These are phyloP conservation scores for Zoanthus solanderi DNA, from an alignment of 92 coral and sea anemone genomes.

Conservation along the genomic window DNA sequence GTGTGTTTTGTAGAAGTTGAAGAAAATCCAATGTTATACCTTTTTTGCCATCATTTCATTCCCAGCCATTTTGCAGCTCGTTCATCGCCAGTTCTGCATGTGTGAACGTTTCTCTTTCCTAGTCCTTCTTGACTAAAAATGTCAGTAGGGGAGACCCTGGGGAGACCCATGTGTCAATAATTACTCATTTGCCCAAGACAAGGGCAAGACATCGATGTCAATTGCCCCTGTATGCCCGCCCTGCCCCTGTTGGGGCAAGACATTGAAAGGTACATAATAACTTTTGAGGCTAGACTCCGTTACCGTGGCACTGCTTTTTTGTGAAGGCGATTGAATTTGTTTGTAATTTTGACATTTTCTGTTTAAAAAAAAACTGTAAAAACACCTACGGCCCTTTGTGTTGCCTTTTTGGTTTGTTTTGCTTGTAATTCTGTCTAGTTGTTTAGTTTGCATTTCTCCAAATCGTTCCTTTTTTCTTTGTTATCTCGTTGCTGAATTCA, in stretches of 20 bases:
- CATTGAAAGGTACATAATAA: too few relatives aligned
- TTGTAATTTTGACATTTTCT: too few relatives aligned
- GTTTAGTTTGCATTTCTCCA: too few relatives aligned
- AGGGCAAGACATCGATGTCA: not conserved
- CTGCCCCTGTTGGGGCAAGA: conserved; percentile 1
- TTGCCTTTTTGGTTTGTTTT: too few relatives aligned
- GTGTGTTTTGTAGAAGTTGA: conserved; percentile 15
- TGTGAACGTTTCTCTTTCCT: conserved; percentile 1
- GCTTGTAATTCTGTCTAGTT: too few relatives aligned
- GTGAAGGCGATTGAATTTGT: too few relatives aligned
- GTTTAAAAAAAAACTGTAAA: too few relatives aligned
- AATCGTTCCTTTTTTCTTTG: too few relatives aligned
- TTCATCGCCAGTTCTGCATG: conserved; percentile 13
- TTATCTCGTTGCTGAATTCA: too few relatives aligned
- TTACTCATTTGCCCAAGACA: conserved; percentile 3
- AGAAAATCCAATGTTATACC: not conserved
- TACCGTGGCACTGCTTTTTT: too few relatives aligned
- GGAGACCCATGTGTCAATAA: not conserved
- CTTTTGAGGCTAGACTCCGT: too few relatives aligned
- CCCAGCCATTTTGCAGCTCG: not conserved
- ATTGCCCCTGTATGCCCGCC: conserved; percentile 3
- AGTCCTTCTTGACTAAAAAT: conserved; percentile 1
- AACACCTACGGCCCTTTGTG: too few relatives aligned
- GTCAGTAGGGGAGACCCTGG: not conserved
- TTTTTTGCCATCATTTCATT: conserved; percentile 14